Conservation (phyloP, 2,888 invertebrate species). For the Eurois occulta region DNA sequence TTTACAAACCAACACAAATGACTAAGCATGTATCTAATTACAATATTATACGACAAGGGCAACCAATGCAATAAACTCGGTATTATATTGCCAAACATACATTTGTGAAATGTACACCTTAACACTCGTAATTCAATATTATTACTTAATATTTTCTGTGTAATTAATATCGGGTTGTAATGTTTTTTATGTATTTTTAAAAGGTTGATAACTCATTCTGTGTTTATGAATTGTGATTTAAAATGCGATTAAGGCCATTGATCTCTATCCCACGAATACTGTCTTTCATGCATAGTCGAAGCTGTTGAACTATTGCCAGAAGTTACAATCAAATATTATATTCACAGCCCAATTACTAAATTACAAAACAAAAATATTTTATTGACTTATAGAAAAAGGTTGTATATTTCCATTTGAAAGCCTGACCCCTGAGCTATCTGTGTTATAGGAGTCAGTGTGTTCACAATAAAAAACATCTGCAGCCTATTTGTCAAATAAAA, state of each 20-base stretch:
- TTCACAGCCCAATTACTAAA: neutral
- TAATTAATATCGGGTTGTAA: slow-evolving; percentile 50
- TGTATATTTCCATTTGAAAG: too few relatives aligned
- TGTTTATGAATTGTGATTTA: neutral
- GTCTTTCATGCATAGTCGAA: neutral
- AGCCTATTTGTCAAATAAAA: neutral
- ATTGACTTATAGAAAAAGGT: too few relatives aligned
- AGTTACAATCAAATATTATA: neutral
- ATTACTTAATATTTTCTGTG: slow-evolving; percentile 62
- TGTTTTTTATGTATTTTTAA: slow-evolving; percentile 4
- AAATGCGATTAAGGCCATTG: neutral
- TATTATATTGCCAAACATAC: slow-evolving; percentile 65
- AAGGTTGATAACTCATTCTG: slow-evolving; percentile 12
- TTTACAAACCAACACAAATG: slow-evolving; percentile 34
- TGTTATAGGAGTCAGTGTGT: too few relatives aligned
- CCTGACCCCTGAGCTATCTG: too few relatives aligned
- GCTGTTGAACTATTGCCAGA: neutral
- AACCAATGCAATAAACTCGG: slow-evolving; percentile 50
- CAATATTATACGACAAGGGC: slow-evolving; percentile 64
- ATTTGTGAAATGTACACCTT: slow-evolving; percentile 60
- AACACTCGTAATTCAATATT: slow-evolving; percentile 53
- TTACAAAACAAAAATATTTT: neutral
- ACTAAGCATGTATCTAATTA: slow-evolving; percentile 61
- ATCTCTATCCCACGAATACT: slow-evolving; percentile 16
- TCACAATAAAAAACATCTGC: neutral